Percentiles rank a stretch among this genome's conserved stretches.
phyloP scores from a whole-genome alignment of 2,797 vertebrate species.

The Cossypha niveicapilla region DNA sequence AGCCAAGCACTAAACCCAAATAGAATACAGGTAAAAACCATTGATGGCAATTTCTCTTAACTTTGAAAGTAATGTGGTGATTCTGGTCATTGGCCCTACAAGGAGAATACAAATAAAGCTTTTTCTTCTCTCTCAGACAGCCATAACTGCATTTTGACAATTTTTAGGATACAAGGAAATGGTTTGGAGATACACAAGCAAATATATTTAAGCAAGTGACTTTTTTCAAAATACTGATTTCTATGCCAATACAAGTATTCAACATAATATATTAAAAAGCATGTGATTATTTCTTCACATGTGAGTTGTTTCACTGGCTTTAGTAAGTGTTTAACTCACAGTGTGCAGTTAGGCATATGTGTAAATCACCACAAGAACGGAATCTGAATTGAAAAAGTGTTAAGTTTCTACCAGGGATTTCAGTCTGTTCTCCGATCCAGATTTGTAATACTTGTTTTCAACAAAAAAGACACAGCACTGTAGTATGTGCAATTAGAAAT shows the following conservation, averaged over 20 bases:
- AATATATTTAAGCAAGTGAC: not conserved
- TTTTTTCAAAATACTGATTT: not conserved
- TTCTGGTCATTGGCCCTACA: not conserved
- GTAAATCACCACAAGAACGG: not conserved
- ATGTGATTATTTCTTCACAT: not conserved
- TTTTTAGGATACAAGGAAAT: not conserved
- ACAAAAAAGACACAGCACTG: not conserved
- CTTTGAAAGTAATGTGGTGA: not conserved
- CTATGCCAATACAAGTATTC: not conserved
- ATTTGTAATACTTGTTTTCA: not conserved
- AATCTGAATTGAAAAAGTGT: not conserved
- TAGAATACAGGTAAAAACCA: conserved; percentile 4
- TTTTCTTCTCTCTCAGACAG: not conserved
- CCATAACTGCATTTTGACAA: not conserved
- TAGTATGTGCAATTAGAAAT: not conserved
- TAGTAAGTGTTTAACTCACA: not conserved
- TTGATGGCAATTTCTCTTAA: not conserved
- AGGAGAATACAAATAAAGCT: not conserved
- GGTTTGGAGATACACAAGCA: not conserved
- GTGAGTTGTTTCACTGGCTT: not conserved
- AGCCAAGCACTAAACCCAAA: conserved; percentile 4
- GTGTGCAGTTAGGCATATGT: not conserved
- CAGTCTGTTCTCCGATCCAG: not conserved
- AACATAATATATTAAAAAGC: not conserved
- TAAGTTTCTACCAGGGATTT: not conserved